Base-by-base conservation (phyloP, 2,113 vertebrate species). In the Cygnus atratus region DNA sequence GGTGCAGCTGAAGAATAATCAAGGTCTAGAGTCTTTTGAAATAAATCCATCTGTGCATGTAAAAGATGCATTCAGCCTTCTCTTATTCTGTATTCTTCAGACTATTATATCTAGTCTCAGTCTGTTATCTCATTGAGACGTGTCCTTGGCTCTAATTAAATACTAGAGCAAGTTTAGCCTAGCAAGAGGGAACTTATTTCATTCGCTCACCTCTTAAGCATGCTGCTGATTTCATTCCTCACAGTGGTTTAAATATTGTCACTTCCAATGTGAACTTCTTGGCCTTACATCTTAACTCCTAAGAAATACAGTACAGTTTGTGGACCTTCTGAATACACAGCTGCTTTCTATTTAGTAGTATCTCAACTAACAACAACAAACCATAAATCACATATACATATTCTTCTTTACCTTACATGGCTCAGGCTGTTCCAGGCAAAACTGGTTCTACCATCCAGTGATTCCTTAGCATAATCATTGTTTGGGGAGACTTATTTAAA, bases 401-500 rank as follows among this genome's bases (percentile, higher is more conserved):
- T 87, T 93, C 88, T 92, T 91, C 91, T 75, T 96, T 93, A 62
- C 94, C 83, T 92, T 95, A 82, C 66, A 12, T 82, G 84, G 89
- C 58, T 91, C 59, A 68, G 52, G 12, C 58, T 82, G 84, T 65
- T 96, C 73, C 89, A 70, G 93, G 95, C 81, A 93, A 94, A 97
- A 97, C 96, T 93, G 96, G 96, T 97, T 97, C 94, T 97, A 72
- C 96, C 94, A 94, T 96, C 35, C n/a, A 76, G 91, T 48, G 93
- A 65, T 89, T 95, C 48, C 66, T 48, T 85, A 82, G 89, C 84
- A 91, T 95, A 96, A 95, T 96, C 84, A 76, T 93, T 95, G 77
- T 91, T 93, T 89, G 74, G 77, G 77, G 68, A 92, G 87, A 96
- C 77, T 71, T 95, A 43, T 82, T 92, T 89, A 43, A 68, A 81